Percentiles rank a stretch among this genome's conserved stretches.
These are phyloP conservation scores for Ceratosolen fusciceps DNA, from an alignment of 1,140 invertebrate species.

Conservation along the genomic window DNA sequence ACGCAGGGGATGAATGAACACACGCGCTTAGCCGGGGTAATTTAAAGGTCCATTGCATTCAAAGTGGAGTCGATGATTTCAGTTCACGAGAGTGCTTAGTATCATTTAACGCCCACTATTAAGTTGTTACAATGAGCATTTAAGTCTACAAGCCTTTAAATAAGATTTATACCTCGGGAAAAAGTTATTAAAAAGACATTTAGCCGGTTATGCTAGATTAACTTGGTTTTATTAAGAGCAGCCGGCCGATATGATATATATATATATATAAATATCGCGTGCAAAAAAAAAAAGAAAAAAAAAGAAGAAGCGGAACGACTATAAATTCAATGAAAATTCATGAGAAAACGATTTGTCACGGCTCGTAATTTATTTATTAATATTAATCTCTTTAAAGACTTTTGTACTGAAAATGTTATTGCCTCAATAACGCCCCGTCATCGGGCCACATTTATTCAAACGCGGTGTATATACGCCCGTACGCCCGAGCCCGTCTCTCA, in stretches of 20 bases:
- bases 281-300: too few relatives aligned
- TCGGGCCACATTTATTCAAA: too few relatives aligned
- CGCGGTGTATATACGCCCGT: too few relatives aligned
- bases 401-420: too few relatives aligned
- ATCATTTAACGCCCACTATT: constrained; percentile 9
- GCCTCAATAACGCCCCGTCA: too few relatives aligned
- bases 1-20: too few relatives aligned
- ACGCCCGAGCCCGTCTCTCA: too few relatives aligned
- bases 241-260: too few relatives aligned
- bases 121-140: constrained; percentile 17
- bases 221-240: not conserved
- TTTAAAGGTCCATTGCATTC: not conserved
- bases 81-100: not conserved
- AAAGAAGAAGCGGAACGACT: too few relatives aligned
- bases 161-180: constrained; percentile 1
- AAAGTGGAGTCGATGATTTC: not conserved
- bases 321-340: too few relatives aligned
- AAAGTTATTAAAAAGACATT: constrained; percentile 28
- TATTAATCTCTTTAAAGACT: not conserved
- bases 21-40: not conserved
- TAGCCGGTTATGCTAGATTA: constrained; percentile 6
- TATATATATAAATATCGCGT: not conserved
- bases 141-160: constrained; percentile 19
- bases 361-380: too few relatives aligned
- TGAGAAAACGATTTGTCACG: too few relatives aligned